These are phyloP conservation scores for Scytalopus superciliaris DNA, from an alignment of 2,113 vertebrate species.

Conservation along the genomic window DNA sequence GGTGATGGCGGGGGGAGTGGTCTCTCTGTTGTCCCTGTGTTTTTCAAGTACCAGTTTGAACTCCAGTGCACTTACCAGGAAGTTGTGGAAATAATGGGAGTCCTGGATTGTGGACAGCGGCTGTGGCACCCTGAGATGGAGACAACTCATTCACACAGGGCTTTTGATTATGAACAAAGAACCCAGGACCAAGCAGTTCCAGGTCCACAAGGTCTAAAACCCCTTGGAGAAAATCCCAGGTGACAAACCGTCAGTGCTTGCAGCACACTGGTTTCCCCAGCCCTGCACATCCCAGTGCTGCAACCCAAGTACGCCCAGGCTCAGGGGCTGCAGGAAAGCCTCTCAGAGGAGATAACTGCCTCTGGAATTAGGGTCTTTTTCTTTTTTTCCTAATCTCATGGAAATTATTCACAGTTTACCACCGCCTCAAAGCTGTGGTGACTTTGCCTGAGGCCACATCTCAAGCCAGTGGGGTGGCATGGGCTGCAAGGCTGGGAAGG, in stretches of 20 bases:
- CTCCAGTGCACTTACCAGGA: background rate
- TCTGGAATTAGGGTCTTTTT: background rate
- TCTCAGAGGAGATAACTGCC: background rate
- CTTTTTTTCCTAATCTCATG: background rate
- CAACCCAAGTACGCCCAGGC: background rate
- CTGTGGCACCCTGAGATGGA: background rate
- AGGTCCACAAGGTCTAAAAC: background rate
- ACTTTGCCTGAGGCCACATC: background rate
- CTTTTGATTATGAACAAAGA: background rate
- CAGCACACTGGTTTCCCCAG: background rate
- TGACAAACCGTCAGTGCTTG: background rate
- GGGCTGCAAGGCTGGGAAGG: background rate
- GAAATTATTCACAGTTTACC: constrained; percentile 1
- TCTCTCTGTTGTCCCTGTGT: background rate
- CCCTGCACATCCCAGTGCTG: background rate
- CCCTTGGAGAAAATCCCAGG: background rate
- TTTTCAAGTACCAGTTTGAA: background rate
- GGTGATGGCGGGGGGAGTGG: too few relatives aligned
- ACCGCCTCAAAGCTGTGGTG: background rate
- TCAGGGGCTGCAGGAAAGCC: background rate
- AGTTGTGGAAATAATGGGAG: background rate
- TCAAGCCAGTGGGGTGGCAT: background rate
- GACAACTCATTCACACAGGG: background rate
- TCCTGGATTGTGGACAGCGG: background rate
- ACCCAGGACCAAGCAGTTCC: background rate